A percentile compares a stretch with the other conserved stretches of the same genome.
Evolutionary conservation across 2,888 invertebrate species (phyloP).

Genomic region (Oxyteleia sp.): DNA sequence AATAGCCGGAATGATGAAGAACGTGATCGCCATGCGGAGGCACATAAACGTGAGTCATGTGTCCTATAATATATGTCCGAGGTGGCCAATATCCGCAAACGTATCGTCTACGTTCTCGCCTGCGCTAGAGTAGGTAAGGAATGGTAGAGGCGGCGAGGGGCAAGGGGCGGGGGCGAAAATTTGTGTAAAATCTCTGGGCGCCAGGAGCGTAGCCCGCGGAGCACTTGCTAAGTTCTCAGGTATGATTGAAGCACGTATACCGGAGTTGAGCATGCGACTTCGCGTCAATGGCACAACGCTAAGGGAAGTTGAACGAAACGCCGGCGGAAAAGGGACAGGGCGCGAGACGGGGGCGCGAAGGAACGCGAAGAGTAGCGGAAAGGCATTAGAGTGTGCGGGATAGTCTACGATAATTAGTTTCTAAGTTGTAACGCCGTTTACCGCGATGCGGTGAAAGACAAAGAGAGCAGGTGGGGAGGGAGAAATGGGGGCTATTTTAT

Average conservation of each 20-base stretch:
- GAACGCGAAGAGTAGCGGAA: constrained; percentile 56
- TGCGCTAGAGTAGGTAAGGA: not conserved
- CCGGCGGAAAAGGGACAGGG: constrained; percentile 44
- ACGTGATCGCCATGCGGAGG: constrained; percentile 63
- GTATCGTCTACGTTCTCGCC: constrained; percentile 21
- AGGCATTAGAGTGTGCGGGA: constrained; percentile 55
- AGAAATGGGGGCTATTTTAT: constrained; percentile 26
- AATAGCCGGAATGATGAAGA: constrained; percentile 65
- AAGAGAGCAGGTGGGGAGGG: constrained; percentile 16
- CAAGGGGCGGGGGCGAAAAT: constrained; percentile 24
- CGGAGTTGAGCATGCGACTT: constrained; percentile 50
- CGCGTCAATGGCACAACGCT: constrained; percentile 50
- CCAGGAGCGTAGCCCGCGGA: constrained; percentile 38
- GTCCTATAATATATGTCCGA: constrained; percentile 46
- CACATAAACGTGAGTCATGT: constrained; percentile 50
- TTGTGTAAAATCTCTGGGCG: constrained; percentile 33
- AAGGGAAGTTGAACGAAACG: constrained; percentile 49
- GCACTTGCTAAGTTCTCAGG: constrained; percentile 49
- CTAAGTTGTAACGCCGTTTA: constrained; percentile 69
- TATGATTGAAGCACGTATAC: constrained; percentile 55
- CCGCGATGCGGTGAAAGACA: constrained; percentile 48
- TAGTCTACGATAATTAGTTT: constrained; percentile 73
- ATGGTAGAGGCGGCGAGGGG: not conserved
- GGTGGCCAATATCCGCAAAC: constrained; percentile 46
- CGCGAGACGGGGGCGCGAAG: constrained; percentile 37